A percentile compares a stretch with the other conserved stretches of the same genome.
Evolutionary conservation across 2,888 invertebrate species (phyloP).

Genomic region (Pollenia angustigena): DNA sequence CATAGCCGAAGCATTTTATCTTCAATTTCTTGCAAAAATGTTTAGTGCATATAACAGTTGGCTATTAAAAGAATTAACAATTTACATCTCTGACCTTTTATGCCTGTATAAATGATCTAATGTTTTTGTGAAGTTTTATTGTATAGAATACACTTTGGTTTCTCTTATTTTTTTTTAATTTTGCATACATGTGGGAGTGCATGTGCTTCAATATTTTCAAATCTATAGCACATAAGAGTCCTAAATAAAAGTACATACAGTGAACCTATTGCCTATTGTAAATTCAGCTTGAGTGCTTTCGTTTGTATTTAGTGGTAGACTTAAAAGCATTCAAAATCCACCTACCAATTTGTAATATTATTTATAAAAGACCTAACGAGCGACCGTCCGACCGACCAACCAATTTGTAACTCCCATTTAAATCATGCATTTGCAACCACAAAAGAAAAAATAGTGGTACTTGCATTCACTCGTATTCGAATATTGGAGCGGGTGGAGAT

Average conservation of each 20-base stretch:
- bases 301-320: constrained; percentile 83
- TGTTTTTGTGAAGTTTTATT: constrained; percentile 54
- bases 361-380: constrained; percentile 72
- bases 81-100: not conserved
- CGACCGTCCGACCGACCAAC: constrained; percentile 63
- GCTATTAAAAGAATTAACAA: not conserved
- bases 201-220: constrained; percentile 43
- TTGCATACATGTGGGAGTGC: not conserved
- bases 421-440: constrained; percentile 67
- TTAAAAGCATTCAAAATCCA: constrained; percentile 79
- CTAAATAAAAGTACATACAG: constrained; percentile 25
- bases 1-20: not conserved
- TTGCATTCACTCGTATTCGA: constrained; percentile 12
- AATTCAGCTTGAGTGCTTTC: constrained; percentile 83
- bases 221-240: constrained; percentile 43
- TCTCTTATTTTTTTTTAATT: constrained; percentile 32
- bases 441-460: constrained; percentile 65
- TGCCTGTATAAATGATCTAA: constrained; percentile 45
- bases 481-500: not conserved
- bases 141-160: constrained; percentile 64
- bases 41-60: not conserved
- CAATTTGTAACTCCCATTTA: constrained; percentile 74
- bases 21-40: not conserved
- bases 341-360: constrained; percentile 74
- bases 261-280: constrained; percentile 68